These are phyloP conservation scores for Pseudotriccus pelzelni DNA, from an alignment of 2,797 vertebrate genomes.

Conservation along the genomic window DNA sequence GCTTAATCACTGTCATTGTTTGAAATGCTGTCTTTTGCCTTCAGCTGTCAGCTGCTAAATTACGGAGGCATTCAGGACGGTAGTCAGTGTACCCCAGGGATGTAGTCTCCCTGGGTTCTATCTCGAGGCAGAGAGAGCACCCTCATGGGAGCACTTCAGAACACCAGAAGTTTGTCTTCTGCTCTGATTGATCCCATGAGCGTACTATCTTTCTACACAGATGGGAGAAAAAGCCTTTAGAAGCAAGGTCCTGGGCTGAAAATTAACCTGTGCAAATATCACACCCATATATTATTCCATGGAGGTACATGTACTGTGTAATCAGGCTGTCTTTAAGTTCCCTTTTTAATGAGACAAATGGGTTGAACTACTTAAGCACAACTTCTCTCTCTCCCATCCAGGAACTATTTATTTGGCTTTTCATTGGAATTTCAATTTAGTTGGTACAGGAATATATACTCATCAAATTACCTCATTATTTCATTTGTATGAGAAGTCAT, in stretches of 20 bases:
- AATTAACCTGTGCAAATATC: background rate
- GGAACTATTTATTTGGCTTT: background rate
- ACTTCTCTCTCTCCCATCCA: background rate
- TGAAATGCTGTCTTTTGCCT: background rate
- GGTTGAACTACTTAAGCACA: background rate
- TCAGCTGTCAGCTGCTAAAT: slow-evolving; percentile 12
- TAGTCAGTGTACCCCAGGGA: background rate
- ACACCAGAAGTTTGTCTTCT: background rate
- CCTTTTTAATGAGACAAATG: background rate
- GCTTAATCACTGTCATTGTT: background rate
- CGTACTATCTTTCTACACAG: background rate
- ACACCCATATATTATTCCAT: background rate
- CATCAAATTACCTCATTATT: background rate
- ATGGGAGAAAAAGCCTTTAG: background rate
- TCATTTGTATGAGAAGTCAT: background rate
- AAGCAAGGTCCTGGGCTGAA: background rate
- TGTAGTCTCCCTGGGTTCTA: background rate
- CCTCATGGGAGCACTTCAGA: background rate
- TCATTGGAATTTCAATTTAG: background rate
- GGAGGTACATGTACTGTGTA: rapidly evolving
- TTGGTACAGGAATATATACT: background rate
- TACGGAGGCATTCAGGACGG: background rate
- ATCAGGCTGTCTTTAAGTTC: background rate
- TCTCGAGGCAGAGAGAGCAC: background rate
- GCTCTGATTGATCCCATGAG: background rate